Evolutionary conservation across 2,113 vertebrate genomes (phyloP).

Genomic region (Odontesthes bonariensis): DNA sequence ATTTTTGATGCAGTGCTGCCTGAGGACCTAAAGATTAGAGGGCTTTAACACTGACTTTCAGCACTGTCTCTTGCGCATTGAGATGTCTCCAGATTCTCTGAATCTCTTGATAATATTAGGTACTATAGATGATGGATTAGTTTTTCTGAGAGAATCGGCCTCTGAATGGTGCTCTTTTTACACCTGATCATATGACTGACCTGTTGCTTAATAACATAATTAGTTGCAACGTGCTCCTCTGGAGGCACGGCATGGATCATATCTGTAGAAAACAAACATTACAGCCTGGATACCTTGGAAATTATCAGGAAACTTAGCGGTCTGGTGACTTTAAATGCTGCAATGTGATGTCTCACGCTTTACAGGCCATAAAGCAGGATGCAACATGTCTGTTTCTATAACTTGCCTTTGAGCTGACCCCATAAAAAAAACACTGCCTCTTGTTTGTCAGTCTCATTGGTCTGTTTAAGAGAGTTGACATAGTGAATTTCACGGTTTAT

Average conservation of each 20-base stretch:
- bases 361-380: neutral
- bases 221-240: too few species aligned
- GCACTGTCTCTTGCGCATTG: too few species aligned
- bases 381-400: neutral
- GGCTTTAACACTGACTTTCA: too few species aligned
- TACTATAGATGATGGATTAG: too few species aligned
- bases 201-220: too few species aligned
- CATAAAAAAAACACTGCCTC: neutral
- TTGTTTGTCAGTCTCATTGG: neutral
- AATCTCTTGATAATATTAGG: too few species aligned
- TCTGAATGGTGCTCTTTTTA: too few species aligned
- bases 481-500: constrained; percentile 44
- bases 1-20: neutral
- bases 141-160: too few species aligned
- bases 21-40: too few species aligned
- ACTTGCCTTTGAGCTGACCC: constrained; percentile 14
- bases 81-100: too few species aligned
- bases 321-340: neutral
- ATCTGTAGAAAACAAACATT: constrained; percentile 1
- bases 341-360: neutral
- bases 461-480: constrained; percentile 17
- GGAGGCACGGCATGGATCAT: neutral
- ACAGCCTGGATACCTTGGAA: neutral
- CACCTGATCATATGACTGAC: too few species aligned
- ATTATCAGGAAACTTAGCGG: constrained; percentile 3